These are phyloP conservation scores for Odontocolon sp. DNA, from an alignment of 2,888 invertebrate genomes.

Conservation along the genomic window DNA sequence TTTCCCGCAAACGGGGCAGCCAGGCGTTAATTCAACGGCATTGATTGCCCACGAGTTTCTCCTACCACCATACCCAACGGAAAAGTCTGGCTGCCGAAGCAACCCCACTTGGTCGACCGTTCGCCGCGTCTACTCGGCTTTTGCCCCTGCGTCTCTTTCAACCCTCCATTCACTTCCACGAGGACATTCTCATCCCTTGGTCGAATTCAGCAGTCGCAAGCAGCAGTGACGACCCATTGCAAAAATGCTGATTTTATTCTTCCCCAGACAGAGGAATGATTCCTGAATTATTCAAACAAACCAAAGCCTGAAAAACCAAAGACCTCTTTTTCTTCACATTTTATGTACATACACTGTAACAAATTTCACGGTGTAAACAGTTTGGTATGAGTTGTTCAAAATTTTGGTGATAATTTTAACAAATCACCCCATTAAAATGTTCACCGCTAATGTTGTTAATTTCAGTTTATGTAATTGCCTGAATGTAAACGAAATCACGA, in stretches of 20 bases:
- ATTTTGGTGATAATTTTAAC: too few species aligned
- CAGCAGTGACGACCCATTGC: too few species aligned
- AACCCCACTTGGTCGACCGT: constrained; percentile 24
- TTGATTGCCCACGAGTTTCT: constrained; percentile 79
- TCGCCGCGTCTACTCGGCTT: constrained; percentile 42
- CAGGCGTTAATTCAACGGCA: constrained; percentile 81
- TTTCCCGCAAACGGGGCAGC: constrained; percentile 79
- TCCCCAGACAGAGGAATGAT: neutral
- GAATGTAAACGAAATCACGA: too few species aligned
- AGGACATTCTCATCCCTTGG: too few species aligned
- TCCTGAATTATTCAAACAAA: neutral
- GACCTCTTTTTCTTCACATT: neutral
- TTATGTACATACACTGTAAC: too few species aligned
- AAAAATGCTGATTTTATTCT: neutral
- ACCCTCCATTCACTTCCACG: neutral
- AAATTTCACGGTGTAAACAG: too few species aligned
- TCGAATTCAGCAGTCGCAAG: too few species aligned
- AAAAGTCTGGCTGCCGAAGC: constrained; percentile 13
- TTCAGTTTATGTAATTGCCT: too few species aligned
- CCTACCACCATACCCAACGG: constrained; percentile 28
- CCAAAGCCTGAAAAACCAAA: neutral
- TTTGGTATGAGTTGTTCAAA: too few species aligned
- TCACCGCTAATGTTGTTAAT: too few species aligned
- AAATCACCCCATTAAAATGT: too few species aligned
- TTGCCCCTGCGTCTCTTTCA: constrained; percentile 31